Percentiles rank a stretch among this genome's conserved stretches.
Evolutionary conservation across 2,797 vertebrate genomes (phyloP).

Genomic region (Peromyscus attwateri): DNA sequence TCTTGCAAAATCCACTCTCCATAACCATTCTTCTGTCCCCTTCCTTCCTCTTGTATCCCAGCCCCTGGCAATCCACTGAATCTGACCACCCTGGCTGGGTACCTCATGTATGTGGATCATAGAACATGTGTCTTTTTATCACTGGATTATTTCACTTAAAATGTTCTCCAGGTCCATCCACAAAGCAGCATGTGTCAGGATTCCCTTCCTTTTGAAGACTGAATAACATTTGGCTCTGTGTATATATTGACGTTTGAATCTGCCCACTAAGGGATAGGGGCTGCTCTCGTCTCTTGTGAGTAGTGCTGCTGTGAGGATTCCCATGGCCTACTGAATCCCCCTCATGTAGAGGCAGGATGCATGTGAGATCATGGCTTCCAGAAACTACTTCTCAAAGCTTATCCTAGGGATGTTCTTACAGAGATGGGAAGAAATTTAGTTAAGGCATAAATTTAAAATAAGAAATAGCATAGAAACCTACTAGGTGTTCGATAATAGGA

Average conservation of each 20-base stretch:
- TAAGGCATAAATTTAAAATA: neutral
- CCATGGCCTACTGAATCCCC: neutral
- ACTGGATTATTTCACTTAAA: neutral
- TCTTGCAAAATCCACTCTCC: neutral
- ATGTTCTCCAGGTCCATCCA: neutral
- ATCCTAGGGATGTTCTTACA: neutral
- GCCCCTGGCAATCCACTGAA: neutral
- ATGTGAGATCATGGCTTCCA: neutral
- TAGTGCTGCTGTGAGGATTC: neutral
- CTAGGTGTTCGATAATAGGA: neutral
- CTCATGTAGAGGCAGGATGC: neutral
- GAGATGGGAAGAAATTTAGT: neutral
- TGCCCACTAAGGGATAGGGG: too few species aligned
- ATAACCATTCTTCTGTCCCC: neutral
- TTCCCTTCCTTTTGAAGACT: neutral
- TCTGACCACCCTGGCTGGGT: neutral
- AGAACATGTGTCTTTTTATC: neutral
- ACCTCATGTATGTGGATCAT: neutral
- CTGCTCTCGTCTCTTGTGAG: neutral
- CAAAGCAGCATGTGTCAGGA: neutral
- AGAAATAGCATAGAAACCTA: neutral
- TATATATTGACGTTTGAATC: neutral
- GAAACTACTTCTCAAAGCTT: neutral
- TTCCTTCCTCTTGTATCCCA: rapidly evolving
- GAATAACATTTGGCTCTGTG: neutral